A percentile compares a stretch with the other conserved stretches of the same genome.
These are phyloP conservation scores for Amiota minor DNA, from an alignment of 2,888 invertebrate species.

Conservation along the genomic window DNA sequence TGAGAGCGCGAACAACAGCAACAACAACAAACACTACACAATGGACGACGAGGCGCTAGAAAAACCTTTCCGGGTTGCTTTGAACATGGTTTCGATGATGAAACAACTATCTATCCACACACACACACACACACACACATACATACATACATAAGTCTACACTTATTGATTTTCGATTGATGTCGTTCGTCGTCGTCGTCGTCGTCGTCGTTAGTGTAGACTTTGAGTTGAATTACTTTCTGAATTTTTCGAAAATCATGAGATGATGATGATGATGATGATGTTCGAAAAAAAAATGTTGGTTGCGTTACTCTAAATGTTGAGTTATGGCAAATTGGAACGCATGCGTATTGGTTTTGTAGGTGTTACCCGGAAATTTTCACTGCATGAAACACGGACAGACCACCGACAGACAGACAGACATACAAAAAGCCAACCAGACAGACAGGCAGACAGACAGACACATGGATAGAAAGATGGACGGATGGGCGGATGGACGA, in stretches of 20 bases:
- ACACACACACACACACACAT: neutral
- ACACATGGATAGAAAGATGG: neutral
- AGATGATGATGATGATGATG: neutral
- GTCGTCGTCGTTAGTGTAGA: slow-evolving; percentile 2
- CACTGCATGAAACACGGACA: neutral
- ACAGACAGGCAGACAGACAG: neutral
- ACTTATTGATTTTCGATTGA: slow-evolving; percentile 17
- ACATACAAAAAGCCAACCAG: neutral
- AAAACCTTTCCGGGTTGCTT: too few relatives aligned
- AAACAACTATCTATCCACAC: neutral
- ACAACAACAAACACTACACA: too few relatives aligned
- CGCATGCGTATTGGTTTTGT: slow-evolving; percentile 1
- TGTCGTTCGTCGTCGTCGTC: too few relatives aligned
- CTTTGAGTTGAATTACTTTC: slow-evolving; percentile 2
- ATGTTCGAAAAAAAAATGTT: neutral
- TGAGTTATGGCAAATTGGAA: neutral
- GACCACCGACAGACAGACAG: neutral
- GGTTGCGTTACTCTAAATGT: too few relatives aligned
- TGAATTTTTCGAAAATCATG: neutral
- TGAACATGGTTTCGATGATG: neutral
- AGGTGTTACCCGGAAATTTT: slow-evolving; percentile 23
- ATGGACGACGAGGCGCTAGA: too few relatives aligned
- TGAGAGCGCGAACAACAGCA: too few relatives aligned
- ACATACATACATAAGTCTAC: neutral
- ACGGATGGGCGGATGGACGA: too few relatives aligned